Conservation (phyloP, 2,888 invertebrate species). For the Odontomyia ornata region DNA sequence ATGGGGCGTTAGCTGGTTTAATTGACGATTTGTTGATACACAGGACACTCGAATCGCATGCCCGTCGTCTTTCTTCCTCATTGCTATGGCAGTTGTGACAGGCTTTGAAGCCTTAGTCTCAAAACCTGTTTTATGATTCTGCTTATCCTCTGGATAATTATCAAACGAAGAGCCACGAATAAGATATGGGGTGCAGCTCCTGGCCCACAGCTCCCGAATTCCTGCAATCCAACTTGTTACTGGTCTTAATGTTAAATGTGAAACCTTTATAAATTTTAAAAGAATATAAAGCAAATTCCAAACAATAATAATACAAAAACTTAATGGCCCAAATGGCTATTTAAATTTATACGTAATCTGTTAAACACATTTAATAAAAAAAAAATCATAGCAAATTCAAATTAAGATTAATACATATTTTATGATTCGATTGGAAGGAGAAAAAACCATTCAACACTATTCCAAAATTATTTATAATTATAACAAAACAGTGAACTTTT, state of each 20-base stretch:
- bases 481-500: too few species aligned
- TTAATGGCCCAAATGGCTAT: too few species aligned
- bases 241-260: conserved; percentile 53
- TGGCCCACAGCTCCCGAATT: conserved; percentile 58
- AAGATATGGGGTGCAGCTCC: conserved; percentile 51
- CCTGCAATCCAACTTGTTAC: conserved; percentile 61
- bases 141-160: conserved; percentile 54
- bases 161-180: conserved; percentile 63
- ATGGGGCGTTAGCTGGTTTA: conserved; percentile 24
- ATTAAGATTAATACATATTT: too few species aligned
- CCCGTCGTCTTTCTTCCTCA: conserved; percentile 13
- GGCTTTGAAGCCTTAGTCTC: neutral
- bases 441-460: too few species aligned
- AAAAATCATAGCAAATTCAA: too few species aligned
- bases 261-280: too few species aligned
- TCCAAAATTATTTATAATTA: too few species aligned
- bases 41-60: conserved; percentile 52
- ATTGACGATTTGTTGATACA: conserved; percentile 55
- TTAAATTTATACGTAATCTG: too few species aligned
- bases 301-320: too few species aligned
- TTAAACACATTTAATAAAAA: too few species aligned
- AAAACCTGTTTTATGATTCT: neutral
- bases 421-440: too few species aligned
- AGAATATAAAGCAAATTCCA: too few species aligned
- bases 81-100: neutral